Conservation (phyloP, 1,140 invertebrate species). For the Drosophila bocqueti region DNA sequence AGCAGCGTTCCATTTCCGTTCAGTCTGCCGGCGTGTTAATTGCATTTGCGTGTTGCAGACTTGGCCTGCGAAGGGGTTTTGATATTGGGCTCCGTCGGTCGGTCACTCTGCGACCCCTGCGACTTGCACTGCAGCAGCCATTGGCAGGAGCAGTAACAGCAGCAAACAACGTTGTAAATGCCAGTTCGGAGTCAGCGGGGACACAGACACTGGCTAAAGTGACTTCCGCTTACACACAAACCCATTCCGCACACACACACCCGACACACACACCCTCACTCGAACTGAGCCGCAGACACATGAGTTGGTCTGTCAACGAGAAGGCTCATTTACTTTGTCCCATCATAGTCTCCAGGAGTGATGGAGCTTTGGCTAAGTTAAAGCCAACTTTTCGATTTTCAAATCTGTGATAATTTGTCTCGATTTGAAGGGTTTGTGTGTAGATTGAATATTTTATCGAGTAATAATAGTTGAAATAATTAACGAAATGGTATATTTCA, state of each 20-base stretch:
- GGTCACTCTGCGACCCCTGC: slow-evolving; percentile 2
- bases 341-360: slow-evolving; percentile 51
- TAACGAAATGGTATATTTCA: neutral
- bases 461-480: neutral
- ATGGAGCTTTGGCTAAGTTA: slow-evolving; percentile 1
- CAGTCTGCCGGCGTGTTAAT: slow-evolving; percentile 80
- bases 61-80: slow-evolving; percentile 35
- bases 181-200: slow-evolving; percentile 50
- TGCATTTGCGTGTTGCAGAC: slow-evolving; percentile 81
- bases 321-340: slow-evolving; percentile 56
- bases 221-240: slow-evolving; percentile 54
- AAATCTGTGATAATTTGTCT: neutral
- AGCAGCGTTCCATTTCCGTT: slow-evolving; percentile 73
- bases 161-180: slow-evolving; percentile 77
- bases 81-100: slow-evolving; percentile 15
- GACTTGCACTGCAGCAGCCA: slow-evolving; percentile 5
- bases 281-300: slow-evolving; percentile 13
- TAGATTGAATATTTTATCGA: neutral
- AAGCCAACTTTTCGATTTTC: neutral
- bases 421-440: neutral
- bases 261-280: slow-evolving; percentile 1
- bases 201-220: slow-evolving; percentile 60
- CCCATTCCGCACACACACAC: neutral
- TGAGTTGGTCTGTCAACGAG: slow-evolving; percentile 56
- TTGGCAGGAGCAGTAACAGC: slow-evolving; percentile 18